Evolutionary conservation across 2,797 vertebrate genomes (phyloP).

Genomic region (Esox lucius): DNA sequence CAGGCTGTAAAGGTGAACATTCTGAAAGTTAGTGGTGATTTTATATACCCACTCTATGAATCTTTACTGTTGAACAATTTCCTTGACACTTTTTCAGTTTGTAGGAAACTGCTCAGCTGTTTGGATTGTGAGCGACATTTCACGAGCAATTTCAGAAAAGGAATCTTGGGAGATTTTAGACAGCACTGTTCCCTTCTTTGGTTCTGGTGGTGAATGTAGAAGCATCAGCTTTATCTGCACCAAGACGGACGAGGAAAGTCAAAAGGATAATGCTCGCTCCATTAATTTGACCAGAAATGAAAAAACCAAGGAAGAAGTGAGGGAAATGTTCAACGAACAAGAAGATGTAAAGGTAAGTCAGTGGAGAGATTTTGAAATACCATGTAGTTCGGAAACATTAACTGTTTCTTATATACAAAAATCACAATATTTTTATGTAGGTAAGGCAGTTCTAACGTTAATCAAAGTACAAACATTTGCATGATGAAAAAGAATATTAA

Average conservation of each 20-base stretch:
- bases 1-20: too few species aligned
- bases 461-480: too few species aligned
- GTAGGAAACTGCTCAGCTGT: slow-evolving; percentile 47
- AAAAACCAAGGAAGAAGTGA: slow-evolving; percentile 24
- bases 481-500: too few species aligned
- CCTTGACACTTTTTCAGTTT: slow-evolving; percentile 23
- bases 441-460: too few species aligned
- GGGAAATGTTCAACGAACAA: not conserved
- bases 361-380: not conserved
- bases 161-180: slow-evolving; percentile 50
- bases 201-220: slow-evolving; percentile 52
- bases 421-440: too few species aligned
- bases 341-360: slow-evolving; percentile 27
- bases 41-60: too few species aligned
- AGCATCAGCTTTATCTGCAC: slow-evolving; percentile 53
- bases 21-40: too few species aligned
- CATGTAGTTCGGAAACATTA: not conserved
- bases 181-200: slow-evolving; percentile 22
- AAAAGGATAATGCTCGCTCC: not conserved
- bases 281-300: slow-evolving; percentile 5
- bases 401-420: too few species aligned
- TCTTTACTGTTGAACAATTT: too few species aligned
- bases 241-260: slow-evolving; percentile 32
- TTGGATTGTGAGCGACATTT: slow-evolving; percentile 48
- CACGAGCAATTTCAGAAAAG: slow-evolving; percentile 31